These are phyloP conservation scores for Eira barbara DNA, from an alignment of 2,113 vertebrate species.

Conservation along the genomic window DNA sequence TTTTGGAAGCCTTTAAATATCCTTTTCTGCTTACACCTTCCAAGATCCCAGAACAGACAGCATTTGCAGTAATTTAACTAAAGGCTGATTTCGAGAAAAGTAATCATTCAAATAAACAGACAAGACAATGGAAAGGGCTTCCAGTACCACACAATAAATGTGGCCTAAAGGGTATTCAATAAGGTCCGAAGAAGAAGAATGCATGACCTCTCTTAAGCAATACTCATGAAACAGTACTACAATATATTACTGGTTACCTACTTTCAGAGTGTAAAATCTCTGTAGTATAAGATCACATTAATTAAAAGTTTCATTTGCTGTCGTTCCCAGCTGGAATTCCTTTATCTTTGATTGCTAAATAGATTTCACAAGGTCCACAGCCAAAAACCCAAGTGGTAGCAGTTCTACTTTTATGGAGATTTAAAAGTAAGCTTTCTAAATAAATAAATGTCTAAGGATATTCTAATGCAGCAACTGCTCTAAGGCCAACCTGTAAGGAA, in stretches of 20 bases:
- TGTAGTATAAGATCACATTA: conserved; percentile 61
- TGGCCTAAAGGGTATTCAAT: neutral
- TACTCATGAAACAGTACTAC: neutral
- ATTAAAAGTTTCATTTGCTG: conserved; percentile 73
- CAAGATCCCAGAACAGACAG: neutral
- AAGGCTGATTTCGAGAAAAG: neutral
- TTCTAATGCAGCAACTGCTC: neutral
- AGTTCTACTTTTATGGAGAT: neutral
- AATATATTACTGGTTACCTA: conserved; percentile 48
- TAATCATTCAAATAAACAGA: neutral
- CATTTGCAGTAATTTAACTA: neutral
- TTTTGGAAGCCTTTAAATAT: neutral
- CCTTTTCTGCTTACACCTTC: neutral
- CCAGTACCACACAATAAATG: too few species aligned
- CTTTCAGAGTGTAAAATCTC: conserved; percentile 61
- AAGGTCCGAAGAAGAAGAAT: neutral
- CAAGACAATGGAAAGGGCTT: neutral
- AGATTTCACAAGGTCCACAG: conserved; percentile 19
- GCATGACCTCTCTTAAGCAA: neutral
- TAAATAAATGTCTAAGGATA: neutral
- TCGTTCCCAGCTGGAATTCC: conserved; percentile 65
- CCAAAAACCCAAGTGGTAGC: neutral
- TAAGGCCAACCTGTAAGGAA: neutral
- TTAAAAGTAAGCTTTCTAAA: conserved; percentile 4
- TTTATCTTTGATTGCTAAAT: conserved; percentile 64